Conservation (phyloP, 2,888 invertebrate species). For the Prostheceraeus crozeri region DNA sequence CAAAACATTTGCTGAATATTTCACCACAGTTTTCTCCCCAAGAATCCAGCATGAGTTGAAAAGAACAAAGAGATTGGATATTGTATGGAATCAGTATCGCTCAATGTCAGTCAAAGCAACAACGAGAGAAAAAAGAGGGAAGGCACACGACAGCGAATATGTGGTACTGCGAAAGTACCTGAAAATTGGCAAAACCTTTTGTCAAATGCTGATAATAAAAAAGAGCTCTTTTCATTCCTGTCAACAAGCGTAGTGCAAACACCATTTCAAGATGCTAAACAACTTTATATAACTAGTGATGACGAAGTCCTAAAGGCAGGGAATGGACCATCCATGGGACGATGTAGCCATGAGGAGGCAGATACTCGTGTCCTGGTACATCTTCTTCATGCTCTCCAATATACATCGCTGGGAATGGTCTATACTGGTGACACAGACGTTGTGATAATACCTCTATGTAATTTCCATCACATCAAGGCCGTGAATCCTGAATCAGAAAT, state of each 20-base stretch:
- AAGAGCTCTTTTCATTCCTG: slow-evolving; percentile 33
- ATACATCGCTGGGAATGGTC: slow-evolving; percentile 26
- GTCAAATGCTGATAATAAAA: too few relatives aligned
- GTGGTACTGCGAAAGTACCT: too few relatives aligned
- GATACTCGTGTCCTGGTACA: slow-evolving; percentile 35
- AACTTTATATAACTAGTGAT: slow-evolving; percentile 26
- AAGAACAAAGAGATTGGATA: too few relatives aligned
- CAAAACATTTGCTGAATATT: neutral
- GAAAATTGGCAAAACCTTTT: too few relatives aligned
- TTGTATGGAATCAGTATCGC: too few relatives aligned
- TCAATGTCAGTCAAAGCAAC: too few relatives aligned
- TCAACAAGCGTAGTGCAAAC: slow-evolving; percentile 27
- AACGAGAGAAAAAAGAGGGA: too few relatives aligned
- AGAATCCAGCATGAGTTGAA: too few relatives aligned
- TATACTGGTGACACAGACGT: slow-evolving; percentile 31
- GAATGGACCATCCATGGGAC: slow-evolving; percentile 21
- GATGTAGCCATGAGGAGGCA: slow-evolving; percentile 36
- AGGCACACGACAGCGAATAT: too few relatives aligned
- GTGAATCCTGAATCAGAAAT: slow-evolving; percentile 35
- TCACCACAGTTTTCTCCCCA: too few relatives aligned
- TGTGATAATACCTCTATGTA: slow-evolving; percentile 31
- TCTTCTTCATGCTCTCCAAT: slow-evolving; percentile 36
- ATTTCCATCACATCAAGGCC: slow-evolving; percentile 37
- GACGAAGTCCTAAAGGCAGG: slow-evolving; percentile 25
- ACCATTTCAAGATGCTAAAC: slow-evolving; percentile 18